Base-by-base conservation (phyloP, 1,140 invertebrate genomes). In the Arion vulgaris region DNA sequence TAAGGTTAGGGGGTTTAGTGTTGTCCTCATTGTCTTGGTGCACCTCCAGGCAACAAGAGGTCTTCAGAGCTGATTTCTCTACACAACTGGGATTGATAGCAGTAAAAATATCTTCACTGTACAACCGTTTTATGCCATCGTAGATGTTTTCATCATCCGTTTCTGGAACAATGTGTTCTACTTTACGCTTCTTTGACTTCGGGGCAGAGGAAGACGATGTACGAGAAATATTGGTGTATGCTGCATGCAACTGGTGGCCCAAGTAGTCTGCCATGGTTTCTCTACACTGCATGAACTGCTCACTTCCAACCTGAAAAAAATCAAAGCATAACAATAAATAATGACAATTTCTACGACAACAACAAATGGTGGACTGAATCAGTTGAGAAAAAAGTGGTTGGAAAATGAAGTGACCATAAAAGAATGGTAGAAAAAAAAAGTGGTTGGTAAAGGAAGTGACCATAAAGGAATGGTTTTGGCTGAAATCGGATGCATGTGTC, bases 41-140 rank as follows among this genome's bases (percentile, higher is more conserved):
- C 83, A 86, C 51, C 84, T 88, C 89, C 80, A 86, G 85, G 76
- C 85, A 78, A 85, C 89, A 90, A 53, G 87, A 88, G 82, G 73
- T 84, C 84, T 85, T 84, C 80, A 86, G 71, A 23, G 81, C n/a
- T 34, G 74, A 7, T 23, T n/a, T 80, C 7, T 76, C 77, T 7
- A 80, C 82, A 68, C 62, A 32, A 17, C 53, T 26, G 34, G n/a
- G 34, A 19, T 51, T 57, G 17, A 36, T 53, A 23, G 9, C 17
- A 32, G 69, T n/a, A 72, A 34, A 13, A 15, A 34, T 39, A n/a
- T 92, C 91, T 38, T 92, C 91, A 38, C 86, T 89, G 82, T 92
- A 92, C 32, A 92, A 87, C 34, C 90, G 85, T 75, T 92, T 92
- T 79, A 92, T 92, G 36, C 90, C 87, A 39, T 92, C 91, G 69